Evolutionary conservation across 2,888 invertebrate species (phyloP), one percentile per base, ranked within the genome.

Genomic region (Volucella bombylans): DNA sequence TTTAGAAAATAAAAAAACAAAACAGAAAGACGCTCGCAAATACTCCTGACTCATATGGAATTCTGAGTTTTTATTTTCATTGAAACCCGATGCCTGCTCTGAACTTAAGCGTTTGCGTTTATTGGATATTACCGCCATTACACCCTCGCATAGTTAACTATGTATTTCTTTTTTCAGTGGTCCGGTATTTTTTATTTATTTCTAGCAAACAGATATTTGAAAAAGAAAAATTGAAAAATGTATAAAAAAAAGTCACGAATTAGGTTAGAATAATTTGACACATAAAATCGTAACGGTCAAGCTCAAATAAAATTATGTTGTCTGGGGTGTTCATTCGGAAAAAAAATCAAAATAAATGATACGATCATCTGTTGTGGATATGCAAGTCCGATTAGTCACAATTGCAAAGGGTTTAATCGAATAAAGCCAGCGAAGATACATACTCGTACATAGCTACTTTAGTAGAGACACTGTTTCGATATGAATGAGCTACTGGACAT

Each of bases 11-110:
- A n/a, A 12, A 14, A 50, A 9, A 9, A n/a, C 1, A 50, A 15
- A 8, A 15, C 15, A 50, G 50, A 15, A 50, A 15, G 15, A 50
- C n/a, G 15, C n/a, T 50, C n/a, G 14, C 14, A 61, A 76, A 68
- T 59, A 68, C 3, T 69, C 78, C 78, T 78, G 78, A 78, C 78
- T 78, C 69, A 71, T 57, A 31, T 38, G 31, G 47, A 68, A 68
- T 61, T 23, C 12, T 15, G 47, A 23, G 8, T 55, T 15, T 39
- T 45, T 43, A 43, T 55, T 49, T 49, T 49, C 55, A 55, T 64
- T 71, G 69, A 78, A 69, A 78, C 64, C 64, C 41, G 69, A 78
- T 15, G 41, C 43, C 52, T 61, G 23, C n/a, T 31, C 50, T 23
- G 31, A 31, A 45, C 45, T 55, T 15, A 3, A 38, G 49, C 49